These are phyloP conservation scores for Myocastor coypus DNA, from an alignment of 2,113 vertebrate genomes.

Conservation along the genomic window DNA sequence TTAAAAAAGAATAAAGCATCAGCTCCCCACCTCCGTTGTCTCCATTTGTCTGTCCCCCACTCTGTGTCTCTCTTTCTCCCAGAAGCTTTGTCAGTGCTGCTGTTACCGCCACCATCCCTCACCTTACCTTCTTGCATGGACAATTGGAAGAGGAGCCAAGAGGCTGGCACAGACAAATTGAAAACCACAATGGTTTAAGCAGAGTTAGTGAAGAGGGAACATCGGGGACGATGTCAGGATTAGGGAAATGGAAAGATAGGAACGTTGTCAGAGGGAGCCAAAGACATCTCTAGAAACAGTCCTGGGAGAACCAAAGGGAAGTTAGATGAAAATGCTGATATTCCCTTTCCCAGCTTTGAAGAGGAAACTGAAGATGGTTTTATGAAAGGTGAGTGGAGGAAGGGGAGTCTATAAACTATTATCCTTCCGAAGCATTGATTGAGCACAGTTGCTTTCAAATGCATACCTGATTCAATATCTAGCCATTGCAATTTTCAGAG, in stretches of 20 bases:
- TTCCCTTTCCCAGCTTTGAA: conserved; percentile 76
- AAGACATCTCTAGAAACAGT: conserved; percentile 72
- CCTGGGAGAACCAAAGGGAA: conserved; percentile 70
- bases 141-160: background rate
- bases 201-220: background rate
- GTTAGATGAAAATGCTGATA: conserved; percentile 73
- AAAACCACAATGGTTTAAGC: conserved; percentile 54
- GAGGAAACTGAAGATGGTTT: conserved; percentile 76
- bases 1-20: background rate
- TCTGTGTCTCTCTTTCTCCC: no score
- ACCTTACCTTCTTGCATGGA: background rate
- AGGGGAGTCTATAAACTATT: conserved; percentile 71
- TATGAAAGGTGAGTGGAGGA: conserved; percentile 64
- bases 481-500: conserved; percentile 60
- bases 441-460: conserved; percentile 74
- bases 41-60: no score
- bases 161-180: conserved; percentile 37
- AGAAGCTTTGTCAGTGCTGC: background rate
- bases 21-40: background rate
- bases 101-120: background rate
- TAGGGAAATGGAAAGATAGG: conserved; percentile 73
- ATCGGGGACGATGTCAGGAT: conserved; percentile 62
- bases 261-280: conserved; percentile 71
- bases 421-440: conserved; percentile 69
- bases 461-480: conserved; percentile 55